Evolutionary conservation across 2,888 invertebrate species (phyloP).

Genomic region (Epinotia ramella): DNA sequence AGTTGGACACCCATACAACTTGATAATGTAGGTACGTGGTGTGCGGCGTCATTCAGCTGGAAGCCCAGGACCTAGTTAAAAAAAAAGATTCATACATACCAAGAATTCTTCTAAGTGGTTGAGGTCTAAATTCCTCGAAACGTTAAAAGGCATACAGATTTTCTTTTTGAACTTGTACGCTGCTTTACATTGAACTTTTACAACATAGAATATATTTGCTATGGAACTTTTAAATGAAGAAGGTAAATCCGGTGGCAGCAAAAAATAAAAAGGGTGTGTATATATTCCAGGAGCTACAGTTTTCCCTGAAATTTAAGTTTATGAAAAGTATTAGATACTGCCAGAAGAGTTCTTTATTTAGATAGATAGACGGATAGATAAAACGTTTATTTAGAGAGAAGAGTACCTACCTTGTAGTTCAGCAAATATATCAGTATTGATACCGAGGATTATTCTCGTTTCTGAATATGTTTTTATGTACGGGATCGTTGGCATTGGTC

Average conservation of each 20-base stretch:
- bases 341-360: background rate
- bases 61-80: too few relatives aligned
- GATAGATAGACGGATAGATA: background rate
- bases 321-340: background rate
- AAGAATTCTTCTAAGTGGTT: slow-evolving; percentile 64
- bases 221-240: slow-evolving; percentile 71
- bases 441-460: slow-evolving; percentile 64
- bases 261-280: slow-evolving; percentile 71
- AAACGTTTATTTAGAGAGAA: too few relatives aligned
- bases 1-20: too few relatives aligned
- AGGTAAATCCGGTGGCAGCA: slow-evolving; percentile 69
- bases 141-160: slow-evolving; percentile 58
- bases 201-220: slow-evolving; percentile 66
- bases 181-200: slow-evolving; percentile 68
- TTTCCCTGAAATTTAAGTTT: slow-evolving; percentile 57
- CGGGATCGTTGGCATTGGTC: slow-evolving; percentile 70
- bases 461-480: slow-evolving; percentile 74
- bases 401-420: slow-evolving; percentile 53
- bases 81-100: slow-evolving; percentile 52
- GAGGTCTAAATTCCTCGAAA: slow-evolving; percentile 67
- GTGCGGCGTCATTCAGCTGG: too few relatives aligned
- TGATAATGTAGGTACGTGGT: too few relatives aligned
- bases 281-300: slow-evolving; percentile 63
- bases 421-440: slow-evolving; percentile 64
- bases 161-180: slow-evolving; percentile 59